Base-by-base conservation (phyloP, 2,113 vertebrate species). In the Eurypyga helias region DNA sequence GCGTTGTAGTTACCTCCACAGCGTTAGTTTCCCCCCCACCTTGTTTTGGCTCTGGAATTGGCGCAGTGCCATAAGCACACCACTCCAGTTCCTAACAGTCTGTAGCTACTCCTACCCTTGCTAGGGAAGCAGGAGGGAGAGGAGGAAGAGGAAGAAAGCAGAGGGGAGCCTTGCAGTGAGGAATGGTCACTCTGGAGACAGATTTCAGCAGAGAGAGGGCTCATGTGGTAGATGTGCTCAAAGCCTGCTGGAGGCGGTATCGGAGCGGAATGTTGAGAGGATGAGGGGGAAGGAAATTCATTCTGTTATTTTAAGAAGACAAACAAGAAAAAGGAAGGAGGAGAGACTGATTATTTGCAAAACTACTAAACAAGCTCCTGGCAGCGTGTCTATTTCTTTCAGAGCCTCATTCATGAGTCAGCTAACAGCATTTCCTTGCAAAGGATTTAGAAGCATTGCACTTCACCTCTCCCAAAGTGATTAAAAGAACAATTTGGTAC, bases 181-280 rank as follows among this genome's bases (percentile, higher is more conserved):
- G 97, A 98, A 98, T 97, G 97, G 94, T 98, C 98, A 97, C 98
- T 98, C 98, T 98, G 98, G 90, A 99, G 98, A 98, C 98, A 98
- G 97, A 98, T 97, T 96, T 98, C 98, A 86, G 98, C 98, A 97
- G 98, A 99, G 87, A 97, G 49, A 96, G 96, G 96, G 90, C 97
- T 99, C 98, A 98, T 99, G 97, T 98, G 98, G 98, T 97, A 99
- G 96, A 98, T 78, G 97, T 98, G 98, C 98, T 99, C 98, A 98
- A 99, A 99, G 98, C 98, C 98, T 98, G 98, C 98, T 97, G 98
- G 98, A 97, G 98, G 98, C 96, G 98, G 98, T 96, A 99, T 97
- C 98, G 98, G 98, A 98, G 98, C 96, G 97, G 98, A 98, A 97
- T 98, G 98, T 86, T 72, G 92, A 98, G 97, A 98, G 97, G 98